Evolutionary conservation across 2,888 invertebrate genomes (phyloP), one percentile per base, ranked within the genome.

Genomic region (Oxycera nigricornis): DNA sequence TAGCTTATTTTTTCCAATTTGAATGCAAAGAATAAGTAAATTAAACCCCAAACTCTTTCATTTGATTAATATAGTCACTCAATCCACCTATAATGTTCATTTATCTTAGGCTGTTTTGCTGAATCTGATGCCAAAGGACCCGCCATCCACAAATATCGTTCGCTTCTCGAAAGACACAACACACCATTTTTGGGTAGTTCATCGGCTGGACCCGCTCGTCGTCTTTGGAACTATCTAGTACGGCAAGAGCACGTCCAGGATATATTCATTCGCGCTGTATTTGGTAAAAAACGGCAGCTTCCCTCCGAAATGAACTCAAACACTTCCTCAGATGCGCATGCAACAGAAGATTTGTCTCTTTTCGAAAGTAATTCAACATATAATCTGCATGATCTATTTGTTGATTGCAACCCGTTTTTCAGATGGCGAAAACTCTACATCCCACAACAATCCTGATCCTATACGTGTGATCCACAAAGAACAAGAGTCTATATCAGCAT

Each of bases 391-490:
- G n/a, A 11, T 35, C 20, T 35, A 61, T 28, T 2, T 1, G 28
- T 30, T 9, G 30, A 30, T 17, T n/a, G n/a, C 17, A 50, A 24
- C 9, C 55, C 26, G 30, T 22, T 35, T 67, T 24, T 22, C 41
- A 79, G 79, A 74, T 61, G 77, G 75, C 41, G 79, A 79, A 61
- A 77, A 78, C 75, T 50, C 77, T 9, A 75, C 65, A 67, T 39
- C 73, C 52, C 77, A 78, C 65, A 26, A 20, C 3, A 74, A 75
- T 75, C 88, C 90, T 75, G 95, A 95, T 82, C 95, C 96, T 9
- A 95, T 97, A 75, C 90, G 97, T 79, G 96, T 99, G 80, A 96
- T 99, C 79, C 98, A 99, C 86, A 98, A 98, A 86, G 99, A 99
- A 83, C 97, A 97, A 86, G 99, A 99, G 85, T 95, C 97, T 74